phyloP scores from a whole-genome alignment of 1,140 invertebrate species.

The Tetramorium simillimum region DNA sequence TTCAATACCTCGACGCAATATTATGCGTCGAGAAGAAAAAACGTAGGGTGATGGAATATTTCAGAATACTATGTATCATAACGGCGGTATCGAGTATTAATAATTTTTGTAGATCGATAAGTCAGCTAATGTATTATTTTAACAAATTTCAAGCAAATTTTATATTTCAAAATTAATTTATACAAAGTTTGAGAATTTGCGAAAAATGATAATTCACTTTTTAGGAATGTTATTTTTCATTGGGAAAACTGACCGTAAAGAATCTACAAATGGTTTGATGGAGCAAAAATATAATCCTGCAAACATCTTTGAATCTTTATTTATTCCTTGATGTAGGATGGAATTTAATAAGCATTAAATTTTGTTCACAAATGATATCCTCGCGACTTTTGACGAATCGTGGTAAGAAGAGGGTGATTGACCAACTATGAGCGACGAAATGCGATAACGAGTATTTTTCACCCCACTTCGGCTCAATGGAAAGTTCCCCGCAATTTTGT shows the following conservation, averaged over 20 bases:
- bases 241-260: background rate
- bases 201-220: background rate
- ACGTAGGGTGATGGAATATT: background rate
- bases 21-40: slow-evolving; percentile 24
- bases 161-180: background rate
- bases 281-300: background rate
- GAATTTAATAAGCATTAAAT: background rate
- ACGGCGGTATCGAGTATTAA: background rate
- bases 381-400: background rate
- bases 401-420: background rate
- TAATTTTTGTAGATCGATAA: background rate
- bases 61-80: background rate
- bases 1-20: slow-evolving; percentile 69
- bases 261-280: background rate
- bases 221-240: background rate
- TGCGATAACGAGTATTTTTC: background rate
- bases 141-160: background rate
- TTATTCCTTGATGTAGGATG: background rate
- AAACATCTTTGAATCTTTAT: background rate
- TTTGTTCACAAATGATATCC: background rate
- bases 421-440: background rate
- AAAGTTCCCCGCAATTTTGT: slow-evolving; percentile 26
- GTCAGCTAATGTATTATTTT: background rate
- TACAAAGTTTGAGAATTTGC: background rate
- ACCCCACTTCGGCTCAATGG: background rate